phyloP scores from a whole-genome alignment of 2,113 vertebrate species.

The Alectura lathami region DNA sequence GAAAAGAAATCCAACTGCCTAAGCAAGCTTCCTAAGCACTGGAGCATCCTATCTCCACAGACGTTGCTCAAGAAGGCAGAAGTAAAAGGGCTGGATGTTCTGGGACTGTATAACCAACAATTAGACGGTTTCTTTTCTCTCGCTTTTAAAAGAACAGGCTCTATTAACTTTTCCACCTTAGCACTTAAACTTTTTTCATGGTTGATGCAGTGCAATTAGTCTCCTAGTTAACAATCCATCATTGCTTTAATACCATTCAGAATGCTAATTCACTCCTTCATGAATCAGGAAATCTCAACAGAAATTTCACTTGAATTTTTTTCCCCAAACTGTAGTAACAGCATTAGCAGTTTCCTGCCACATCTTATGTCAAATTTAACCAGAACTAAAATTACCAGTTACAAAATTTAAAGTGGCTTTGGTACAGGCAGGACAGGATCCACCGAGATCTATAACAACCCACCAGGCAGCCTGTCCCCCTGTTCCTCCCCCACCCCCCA shows the following conservation, averaged over 20 bases:
- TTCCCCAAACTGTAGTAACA: not conserved
- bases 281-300: not conserved
- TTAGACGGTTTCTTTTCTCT: not conserved
- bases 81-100: not conserved
- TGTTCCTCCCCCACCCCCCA: not conserved
- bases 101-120: not conserved
- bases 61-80: not conserved
- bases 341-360: not conserved
- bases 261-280: not conserved
- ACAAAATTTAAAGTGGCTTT: not conserved
- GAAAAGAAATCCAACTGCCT: not conserved
- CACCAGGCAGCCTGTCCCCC: not conserved
- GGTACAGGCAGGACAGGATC: not conserved
- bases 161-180: not conserved
- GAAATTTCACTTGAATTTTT: not conserved
- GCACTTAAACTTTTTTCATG: not conserved
- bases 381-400: not conserved
- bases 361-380: not conserved
- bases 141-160: not conserved
- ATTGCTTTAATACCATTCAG: not conserved
- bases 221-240: not conserved
- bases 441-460: not conserved
- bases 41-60: not conserved
- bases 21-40: not conserved
- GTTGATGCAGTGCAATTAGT: not conserved